Base-by-base conservation (phyloP, 2,113 vertebrate species). In the Alethe castanea region DNA sequence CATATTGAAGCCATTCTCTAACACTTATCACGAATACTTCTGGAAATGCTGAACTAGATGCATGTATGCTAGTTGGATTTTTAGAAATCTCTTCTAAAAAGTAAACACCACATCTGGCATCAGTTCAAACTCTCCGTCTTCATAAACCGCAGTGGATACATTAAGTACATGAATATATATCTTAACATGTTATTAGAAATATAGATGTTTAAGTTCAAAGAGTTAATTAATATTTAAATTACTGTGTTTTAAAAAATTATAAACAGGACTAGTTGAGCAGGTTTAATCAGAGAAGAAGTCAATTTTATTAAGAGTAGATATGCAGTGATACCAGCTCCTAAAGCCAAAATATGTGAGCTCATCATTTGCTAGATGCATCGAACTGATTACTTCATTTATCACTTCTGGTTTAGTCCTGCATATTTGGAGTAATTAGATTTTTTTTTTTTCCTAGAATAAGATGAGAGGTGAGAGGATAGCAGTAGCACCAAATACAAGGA, bases 211-310 rank as follows among this genome's bases (percentile, higher is more conserved):
- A 74, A 64, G 40, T 94, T 95, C 81, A 83, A 81, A 86, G 84
- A 74, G 15, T 64, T 94, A 74, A 92, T 72, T 92, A 88, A 57
- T 48, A 69, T 81, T 85, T 78, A 78, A 90, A 88, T 83, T 33
- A 78, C 35, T 22, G 12, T 31, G 2, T 73, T 79, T 56, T 5
- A 38, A 56, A 80, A 66, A 36, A 53, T 5, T 36, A 62, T 24
- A 71, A 95, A 80, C 67, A 74, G 20, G 54, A 95, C 86, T 57
- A 76, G 94, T 61, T 76, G 77, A 84, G 44, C 94, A 79, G 89
- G 93, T 95, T 95, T 92, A 61, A 81, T 81, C 24, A 76, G 48
- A 84, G 66, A 77, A 94, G 47, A 40, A 57, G 65, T 16, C 20
- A 57, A 16, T 42, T 81, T 94, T 81, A 60, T 6, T 72, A 26